These are phyloP conservation scores for Sphaerophoria rueppellii DNA, from an alignment of 2,888 invertebrate species.

Conservation along the genomic window DNA sequence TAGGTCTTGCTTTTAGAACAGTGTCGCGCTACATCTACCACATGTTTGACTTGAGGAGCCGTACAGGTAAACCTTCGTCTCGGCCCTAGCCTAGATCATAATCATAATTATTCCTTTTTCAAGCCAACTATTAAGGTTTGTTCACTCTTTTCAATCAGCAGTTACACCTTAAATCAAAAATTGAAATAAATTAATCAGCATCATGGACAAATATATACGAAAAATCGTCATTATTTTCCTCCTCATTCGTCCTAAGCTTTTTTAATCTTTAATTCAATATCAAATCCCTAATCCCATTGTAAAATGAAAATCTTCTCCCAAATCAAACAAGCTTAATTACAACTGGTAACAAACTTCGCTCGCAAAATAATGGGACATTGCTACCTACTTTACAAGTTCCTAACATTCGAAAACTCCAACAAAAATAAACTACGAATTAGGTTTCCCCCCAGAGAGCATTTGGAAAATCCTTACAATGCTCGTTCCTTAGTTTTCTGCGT, in stretches of 20 bases:
- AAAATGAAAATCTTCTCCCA: conserved; percentile 24
- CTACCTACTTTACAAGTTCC: too few species aligned
- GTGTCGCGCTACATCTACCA: too few species aligned
- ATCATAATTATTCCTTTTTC: too few species aligned
- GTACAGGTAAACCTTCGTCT: too few species aligned
- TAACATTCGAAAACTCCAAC: conserved; percentile 7
- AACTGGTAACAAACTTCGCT: conserved; percentile 41
- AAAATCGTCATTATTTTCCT: not conserved
- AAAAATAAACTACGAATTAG: conserved; percentile 23
- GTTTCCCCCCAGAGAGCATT: conserved; percentile 56
- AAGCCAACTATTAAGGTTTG: too few species aligned
- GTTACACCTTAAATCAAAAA: not conserved
- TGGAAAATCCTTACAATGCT: conserved; percentile 69
- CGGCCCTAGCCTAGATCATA: too few species aligned
- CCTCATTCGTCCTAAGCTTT: not conserved
- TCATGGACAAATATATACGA: not conserved
- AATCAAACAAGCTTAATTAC: conserved; percentile 58
- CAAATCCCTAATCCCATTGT: not conserved
- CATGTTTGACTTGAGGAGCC: too few species aligned
- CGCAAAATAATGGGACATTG: conserved; percentile 38
- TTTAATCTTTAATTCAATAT: conserved; percentile 22
- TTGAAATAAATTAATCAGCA: not conserved
- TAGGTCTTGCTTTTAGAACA: too few species aligned
- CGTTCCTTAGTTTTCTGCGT: not conserved
- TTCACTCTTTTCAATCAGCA: too few species aligned